Evolutionary conservation across 2,113 vertebrate genomes (phyloP).

Genomic region (Bos indicus): DNA sequence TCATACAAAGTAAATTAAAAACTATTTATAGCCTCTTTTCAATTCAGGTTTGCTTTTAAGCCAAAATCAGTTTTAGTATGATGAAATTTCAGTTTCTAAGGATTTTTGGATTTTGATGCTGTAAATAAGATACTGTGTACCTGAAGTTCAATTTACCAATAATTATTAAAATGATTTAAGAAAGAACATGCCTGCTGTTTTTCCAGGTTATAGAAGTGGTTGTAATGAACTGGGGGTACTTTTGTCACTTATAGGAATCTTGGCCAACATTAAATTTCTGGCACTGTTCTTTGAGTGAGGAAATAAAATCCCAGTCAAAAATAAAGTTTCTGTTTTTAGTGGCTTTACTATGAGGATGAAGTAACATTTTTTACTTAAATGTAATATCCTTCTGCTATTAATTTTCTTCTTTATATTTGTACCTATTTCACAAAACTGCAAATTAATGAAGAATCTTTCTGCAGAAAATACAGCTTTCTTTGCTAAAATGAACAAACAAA

Average conservation of each 20-base stretch:
- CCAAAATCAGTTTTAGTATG: not conserved
- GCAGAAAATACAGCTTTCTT: not conserved
- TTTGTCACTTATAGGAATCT: not conserved
- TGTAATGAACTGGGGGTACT: not conserved
- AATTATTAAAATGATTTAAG: not conserved
- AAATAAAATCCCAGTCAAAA: not conserved
- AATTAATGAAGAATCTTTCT: not conserved
- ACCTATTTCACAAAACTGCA: not conserved
- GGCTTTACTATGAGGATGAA: not conserved
- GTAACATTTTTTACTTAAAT: not conserved
- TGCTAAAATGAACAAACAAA: not conserved
- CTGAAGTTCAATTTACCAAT: not conserved
- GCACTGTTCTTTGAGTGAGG: not conserved
- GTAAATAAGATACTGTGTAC: not conserved
- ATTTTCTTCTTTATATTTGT: not conserved
- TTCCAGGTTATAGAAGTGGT: not conserved
- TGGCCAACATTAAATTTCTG: not conserved
- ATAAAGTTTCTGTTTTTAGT: not conserved
- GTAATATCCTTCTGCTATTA: not conserved
- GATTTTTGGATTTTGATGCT: not conserved
- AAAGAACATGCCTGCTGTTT: not conserved
- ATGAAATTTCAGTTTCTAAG: not conserved
- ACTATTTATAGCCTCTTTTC: not conserved
- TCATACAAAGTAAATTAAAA: not conserved
- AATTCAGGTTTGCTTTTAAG: not conserved